phyloP scores from a whole-genome alignment of 2,113 vertebrate genomes.

The Macrotus californicus region DNA sequence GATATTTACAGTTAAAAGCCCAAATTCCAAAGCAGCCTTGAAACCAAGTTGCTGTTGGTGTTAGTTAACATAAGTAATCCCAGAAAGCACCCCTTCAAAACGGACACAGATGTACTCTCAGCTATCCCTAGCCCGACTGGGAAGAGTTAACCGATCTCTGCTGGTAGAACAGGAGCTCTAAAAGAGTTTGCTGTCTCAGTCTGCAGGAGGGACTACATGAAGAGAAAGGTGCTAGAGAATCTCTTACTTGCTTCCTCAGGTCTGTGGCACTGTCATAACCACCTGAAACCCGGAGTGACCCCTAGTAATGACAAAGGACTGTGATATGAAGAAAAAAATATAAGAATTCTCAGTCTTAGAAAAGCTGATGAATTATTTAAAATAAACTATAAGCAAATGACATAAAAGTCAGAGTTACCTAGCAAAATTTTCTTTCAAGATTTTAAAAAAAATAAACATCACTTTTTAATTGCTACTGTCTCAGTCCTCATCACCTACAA shows the following conservation, averaged over 20 bases:
- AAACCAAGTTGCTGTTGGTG: neutral
- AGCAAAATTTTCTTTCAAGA: neutral
- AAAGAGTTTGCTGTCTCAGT: neutral
- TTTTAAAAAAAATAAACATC: neutral
- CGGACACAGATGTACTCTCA: neutral
- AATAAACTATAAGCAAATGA: neutral
- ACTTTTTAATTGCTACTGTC: neutral
- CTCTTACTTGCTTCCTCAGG: neutral
- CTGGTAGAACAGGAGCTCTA: neutral
- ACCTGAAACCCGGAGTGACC: neutral
- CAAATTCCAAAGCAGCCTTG: neutral
- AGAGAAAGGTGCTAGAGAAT: neutral
- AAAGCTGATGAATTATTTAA: neutral
- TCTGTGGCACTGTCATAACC: neutral
- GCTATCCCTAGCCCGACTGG: neutral
- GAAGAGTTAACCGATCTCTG: neutral
- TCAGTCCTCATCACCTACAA: neutral
- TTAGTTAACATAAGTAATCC: constrained; percentile 23
- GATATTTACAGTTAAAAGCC: neutral
- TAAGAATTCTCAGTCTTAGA: neutral
- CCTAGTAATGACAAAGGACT: neutral
- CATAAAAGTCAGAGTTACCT: neutral
- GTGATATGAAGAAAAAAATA: neutral
- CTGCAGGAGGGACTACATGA: neutral
- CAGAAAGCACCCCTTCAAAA: constrained; percentile 3